Base-by-base conservation (phyloP, 2,888 invertebrate species). In the Nomada ruficornis region DNA sequence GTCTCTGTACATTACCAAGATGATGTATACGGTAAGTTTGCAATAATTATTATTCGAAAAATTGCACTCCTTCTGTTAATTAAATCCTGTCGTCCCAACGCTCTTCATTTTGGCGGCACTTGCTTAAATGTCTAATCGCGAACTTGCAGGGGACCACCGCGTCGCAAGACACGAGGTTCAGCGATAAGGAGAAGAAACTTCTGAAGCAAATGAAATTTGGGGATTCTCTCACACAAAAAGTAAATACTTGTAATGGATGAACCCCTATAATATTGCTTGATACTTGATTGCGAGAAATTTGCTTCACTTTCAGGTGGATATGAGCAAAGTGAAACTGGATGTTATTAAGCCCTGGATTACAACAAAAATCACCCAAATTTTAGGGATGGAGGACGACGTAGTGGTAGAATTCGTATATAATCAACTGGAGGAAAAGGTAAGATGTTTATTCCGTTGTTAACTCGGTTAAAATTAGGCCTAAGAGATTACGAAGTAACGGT, bases 261-360 rank as follows among this genome's bases (percentile, higher is more conserved):
- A 13, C 15, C 18, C 47, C 23, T 15, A 26, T 26, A 18, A 11
- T 15, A 62, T 9, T 29, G 13, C 20, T 11, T 1, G 36, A 3
- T 50, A 36, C 23, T 57, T 26, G 20, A 11, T 20, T 59, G 15
- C 18, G 7, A 2, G 0, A 4, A n/a, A 2, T 18, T 18, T 3
- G 10, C 5, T 18, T 44, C 0, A 0, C 26, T 13, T 20, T 50
- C 5, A 98, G 98, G 98, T 99, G 94, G 99, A 99, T 94, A 98
- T 99, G 98, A 97, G 97, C 71, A 99, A 99, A 95, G 98, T 99
- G 79, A 99, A 99, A 94, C 95, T 99, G 91, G 99, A 99, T 93
- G 98, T 98, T 62, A 96, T 99, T 91, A 99, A 99, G 93, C 99
- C 99, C 86, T 99, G 99, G 99, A 99, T 99, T 92, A 98, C 98